phyloP scores from a whole-genome alignment of 2,888 invertebrate species.

The Lathronympha strigana region DNA sequence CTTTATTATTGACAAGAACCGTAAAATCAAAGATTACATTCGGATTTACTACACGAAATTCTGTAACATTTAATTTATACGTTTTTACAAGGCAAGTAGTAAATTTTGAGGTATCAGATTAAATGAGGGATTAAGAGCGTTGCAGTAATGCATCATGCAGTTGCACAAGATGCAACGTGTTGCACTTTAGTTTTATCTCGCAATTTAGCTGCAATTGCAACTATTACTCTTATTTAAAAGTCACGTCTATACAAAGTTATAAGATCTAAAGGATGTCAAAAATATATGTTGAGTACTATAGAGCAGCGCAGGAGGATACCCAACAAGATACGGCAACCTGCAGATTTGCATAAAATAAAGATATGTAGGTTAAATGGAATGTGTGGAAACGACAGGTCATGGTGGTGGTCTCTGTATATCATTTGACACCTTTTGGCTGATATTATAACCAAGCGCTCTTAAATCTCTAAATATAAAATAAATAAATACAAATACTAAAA shows the following conservation, averaged over 20 bases:
- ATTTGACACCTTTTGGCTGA: too few relatives aligned
- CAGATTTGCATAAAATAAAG: too few relatives aligned
- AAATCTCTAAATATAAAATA: too few relatives aligned
- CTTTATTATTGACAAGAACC: neutral
- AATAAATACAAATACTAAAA: too few relatives aligned
- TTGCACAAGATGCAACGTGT: conserved; percentile 18
- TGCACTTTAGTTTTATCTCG: conserved; percentile 14
- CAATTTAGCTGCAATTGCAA: conserved; percentile 18
- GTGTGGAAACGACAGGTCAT: too few relatives aligned
- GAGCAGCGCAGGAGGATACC: too few relatives aligned
- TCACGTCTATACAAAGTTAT: conserved; percentile 1
- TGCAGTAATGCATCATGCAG: neutral
- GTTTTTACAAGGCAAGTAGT: neutral
- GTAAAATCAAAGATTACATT: conserved; percentile 10
- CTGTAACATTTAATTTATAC: conserved; percentile 1
- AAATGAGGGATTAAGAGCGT: conserved; percentile 6
- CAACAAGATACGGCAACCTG: too few relatives aligned
- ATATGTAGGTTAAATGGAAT: too few relatives aligned
- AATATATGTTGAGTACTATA: neutral
- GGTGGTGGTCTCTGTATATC: too few relatives aligned
- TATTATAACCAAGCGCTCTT: too few relatives aligned
- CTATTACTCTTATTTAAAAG: conserved; percentile 21
- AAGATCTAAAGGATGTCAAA: neutral
- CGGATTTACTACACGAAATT: neutral
- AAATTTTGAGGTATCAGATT: conserved; percentile 2